Evolutionary conservation across 2,797 vertebrate genomes (phyloP).

Genomic region (Chelon labrosus): DNA sequence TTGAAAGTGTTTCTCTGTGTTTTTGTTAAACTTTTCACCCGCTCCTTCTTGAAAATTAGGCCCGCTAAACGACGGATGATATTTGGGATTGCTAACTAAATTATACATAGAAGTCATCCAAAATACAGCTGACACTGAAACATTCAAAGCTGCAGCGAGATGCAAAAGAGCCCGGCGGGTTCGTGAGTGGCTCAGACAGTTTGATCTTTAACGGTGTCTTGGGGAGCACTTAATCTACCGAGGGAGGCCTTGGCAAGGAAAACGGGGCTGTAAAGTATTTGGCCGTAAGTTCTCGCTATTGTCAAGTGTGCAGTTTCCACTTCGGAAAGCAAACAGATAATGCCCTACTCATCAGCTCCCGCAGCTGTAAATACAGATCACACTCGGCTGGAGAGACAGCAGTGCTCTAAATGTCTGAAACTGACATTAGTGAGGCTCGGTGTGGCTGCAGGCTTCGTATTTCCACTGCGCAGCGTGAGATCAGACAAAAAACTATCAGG

Average conservation of each 20-base stretch:
- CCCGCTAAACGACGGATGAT: not conserved
- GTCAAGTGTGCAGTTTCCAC: conserved; percentile 52
- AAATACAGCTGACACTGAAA: not conserved
- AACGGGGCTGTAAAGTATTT: conserved; percentile 43
- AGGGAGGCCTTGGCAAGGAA: conserved; percentile 23
- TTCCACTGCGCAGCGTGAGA: conserved; percentile 19
- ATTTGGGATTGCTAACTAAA: not conserved
- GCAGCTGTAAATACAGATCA: conserved; percentile 49
- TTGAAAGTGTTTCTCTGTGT: conserved; percentile 43
- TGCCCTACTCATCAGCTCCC: conserved; percentile 27
- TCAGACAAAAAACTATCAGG: conserved; percentile 20
- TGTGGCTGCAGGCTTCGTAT: conserved; percentile 19
- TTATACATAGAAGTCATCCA: not conserved
- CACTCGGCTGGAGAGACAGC: conserved; percentile 9
- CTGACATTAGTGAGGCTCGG: conserved; percentile 1
- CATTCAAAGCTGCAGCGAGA: not conserved
- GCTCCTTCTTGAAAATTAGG: not conserved
- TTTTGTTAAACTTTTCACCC: conserved; percentile 1
- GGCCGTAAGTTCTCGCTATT: conserved; percentile 22
- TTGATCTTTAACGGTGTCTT: conserved; percentile 44
- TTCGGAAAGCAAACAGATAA: conserved; percentile 36
- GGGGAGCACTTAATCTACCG: conserved; percentile 33
- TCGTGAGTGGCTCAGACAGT: conserved; percentile 12
- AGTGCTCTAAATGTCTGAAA: conserved; percentile 1
- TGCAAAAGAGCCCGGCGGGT: conserved; percentile 11